Base-by-base conservation (phyloP, 2,888 invertebrate species). In the Hybos culiciformis region DNA sequence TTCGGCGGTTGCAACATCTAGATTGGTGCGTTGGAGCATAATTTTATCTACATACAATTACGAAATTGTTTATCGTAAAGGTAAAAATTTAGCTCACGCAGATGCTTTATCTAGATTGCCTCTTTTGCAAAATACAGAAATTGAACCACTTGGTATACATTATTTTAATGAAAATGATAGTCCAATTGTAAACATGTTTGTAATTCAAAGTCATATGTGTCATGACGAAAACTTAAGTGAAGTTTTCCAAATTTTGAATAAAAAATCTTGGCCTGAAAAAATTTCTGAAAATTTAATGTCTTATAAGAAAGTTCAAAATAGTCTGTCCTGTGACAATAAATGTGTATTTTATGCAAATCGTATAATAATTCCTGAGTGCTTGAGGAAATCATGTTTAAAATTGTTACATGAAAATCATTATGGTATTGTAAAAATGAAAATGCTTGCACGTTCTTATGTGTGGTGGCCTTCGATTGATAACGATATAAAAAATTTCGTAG, bases 401-500 rank as follows among this genome's bases (percentile, higher is more conserved):
- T n/a, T 41, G 19, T 24, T 39, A 14, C 42, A 36, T 32, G 17
- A 23, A 19, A 41, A 41, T 11, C 45, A 45, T 34, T 20, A 21
- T 23, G 41, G 44, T 24, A 9, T 39, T 24, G 41, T 33, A 17
- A 40, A 34, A 7, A 46, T 41, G 32, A 43, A 43, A 18, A 45
- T 42, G 46, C 26, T 38, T 18, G 41, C 46, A 3, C 18, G 41
- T 15, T 38, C 43, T 3, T 39, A 20, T 38, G 36, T 41, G 5
- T 46, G 43, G 43, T 43, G 40, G 37, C 29, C 23, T 12, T 21
- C 26, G 5, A 42, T 42, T 18, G 43, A 46, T 39, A 41, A 38
- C 4, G 31, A 31, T 23, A 45, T 45, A 29, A 8, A 34, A 31
- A 12, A 36, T n/a, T 42, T 37, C 32, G 37, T 31, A 20, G 42